Evolutionary conservation across 2,797 vertebrate species (phyloP).

Genomic region (Anguilla anguilla): DNA sequence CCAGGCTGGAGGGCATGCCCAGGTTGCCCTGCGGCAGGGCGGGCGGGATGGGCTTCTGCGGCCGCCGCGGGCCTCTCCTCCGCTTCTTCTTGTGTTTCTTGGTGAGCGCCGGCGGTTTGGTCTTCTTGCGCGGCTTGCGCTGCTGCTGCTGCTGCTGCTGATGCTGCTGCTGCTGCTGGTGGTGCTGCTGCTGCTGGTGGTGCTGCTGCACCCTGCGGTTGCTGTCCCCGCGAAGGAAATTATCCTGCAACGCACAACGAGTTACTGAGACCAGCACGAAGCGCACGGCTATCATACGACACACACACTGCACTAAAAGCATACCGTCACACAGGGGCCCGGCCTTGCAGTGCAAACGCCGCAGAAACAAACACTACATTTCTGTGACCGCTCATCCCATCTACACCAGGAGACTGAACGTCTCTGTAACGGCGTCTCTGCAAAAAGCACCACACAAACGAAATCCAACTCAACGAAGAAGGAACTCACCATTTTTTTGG

Average conservation of each 20-base stretch:
- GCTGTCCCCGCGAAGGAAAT: conserved; percentile 95
- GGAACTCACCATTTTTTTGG: conserved; percentile 96
- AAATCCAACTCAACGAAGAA: neutral
- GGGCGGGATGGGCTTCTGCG: conserved; percentile 98
- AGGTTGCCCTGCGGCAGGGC: conserved; percentile 97
- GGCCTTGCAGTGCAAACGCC: neutral
- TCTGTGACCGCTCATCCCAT: neutral
- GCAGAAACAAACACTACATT: neutral
- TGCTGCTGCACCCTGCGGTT: conserved; percentile 97
- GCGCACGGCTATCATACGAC: neutral
- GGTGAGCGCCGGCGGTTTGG: conserved; percentile 97
- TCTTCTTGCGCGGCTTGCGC: conserved; percentile 98
- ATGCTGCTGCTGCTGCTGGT: conserved; percentile 75
- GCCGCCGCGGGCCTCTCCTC: conserved; percentile 89
- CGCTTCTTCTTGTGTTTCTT: conserved; percentile 99
- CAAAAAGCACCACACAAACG: neutral
- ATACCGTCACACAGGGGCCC: neutral
- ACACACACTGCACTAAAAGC: neutral
- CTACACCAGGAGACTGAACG: neutral
- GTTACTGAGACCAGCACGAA: neutral
- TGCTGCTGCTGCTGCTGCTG: conserved; percentile 76
- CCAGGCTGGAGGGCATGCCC: conserved; percentile 92
- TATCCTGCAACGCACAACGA: conserved; percentile 76
- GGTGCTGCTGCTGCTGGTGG: conserved; percentile 75
- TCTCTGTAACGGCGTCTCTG: neutral